A percentile compares a stretch with the other conserved stretches of the same genome.
Conservation (phyloP, 2,113 vertebrate species). For the Cyanocitta stelleri region DNA sequence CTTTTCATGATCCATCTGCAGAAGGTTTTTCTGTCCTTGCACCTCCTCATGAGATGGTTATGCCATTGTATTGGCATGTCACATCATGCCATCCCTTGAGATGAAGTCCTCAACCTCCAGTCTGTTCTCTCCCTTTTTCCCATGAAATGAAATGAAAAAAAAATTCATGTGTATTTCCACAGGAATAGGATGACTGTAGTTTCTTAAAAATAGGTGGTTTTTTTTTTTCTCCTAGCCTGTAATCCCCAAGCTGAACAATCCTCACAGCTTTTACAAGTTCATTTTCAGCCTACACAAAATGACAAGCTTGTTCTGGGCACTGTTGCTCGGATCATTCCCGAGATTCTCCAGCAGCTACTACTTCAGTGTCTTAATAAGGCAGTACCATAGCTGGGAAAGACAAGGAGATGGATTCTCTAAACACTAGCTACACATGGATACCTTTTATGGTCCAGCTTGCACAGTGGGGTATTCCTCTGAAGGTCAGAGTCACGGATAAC, state of each 20-base stretch:
- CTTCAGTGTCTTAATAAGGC: slow-evolving; percentile 53
- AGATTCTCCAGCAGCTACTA: slow-evolving; percentile 25
- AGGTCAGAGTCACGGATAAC: background rate
- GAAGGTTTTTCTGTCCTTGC: background rate
- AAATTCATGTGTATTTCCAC: background rate
- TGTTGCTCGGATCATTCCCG: slow-evolving; percentile 3
- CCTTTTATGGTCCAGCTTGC: slow-evolving; percentile 50
- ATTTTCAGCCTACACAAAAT: background rate
- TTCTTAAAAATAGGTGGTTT: background rate
- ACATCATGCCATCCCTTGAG: background rate
- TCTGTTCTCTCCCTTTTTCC: background rate
- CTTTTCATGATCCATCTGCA: background rate
- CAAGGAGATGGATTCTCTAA: slow-evolving; percentile 42
- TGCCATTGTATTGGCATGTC: fast-evolving
- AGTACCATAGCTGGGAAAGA: background rate
- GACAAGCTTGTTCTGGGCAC: background rate
- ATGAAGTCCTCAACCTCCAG: background rate
- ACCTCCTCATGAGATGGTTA: background rate
- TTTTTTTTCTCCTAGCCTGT: background rate
- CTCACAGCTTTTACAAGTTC: background rate
- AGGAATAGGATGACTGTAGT: background rate
- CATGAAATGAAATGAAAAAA: no score
- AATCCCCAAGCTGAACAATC: background rate
- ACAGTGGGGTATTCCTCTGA: slow-evolving; percentile 59
- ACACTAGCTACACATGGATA: slow-evolving; percentile 8